A percentile compares a stretch with the other conserved stretches of the same genome.
Conservation (phyloP, 64 coral and sea anemone genomes). For the Montipora sp. region DNA sequence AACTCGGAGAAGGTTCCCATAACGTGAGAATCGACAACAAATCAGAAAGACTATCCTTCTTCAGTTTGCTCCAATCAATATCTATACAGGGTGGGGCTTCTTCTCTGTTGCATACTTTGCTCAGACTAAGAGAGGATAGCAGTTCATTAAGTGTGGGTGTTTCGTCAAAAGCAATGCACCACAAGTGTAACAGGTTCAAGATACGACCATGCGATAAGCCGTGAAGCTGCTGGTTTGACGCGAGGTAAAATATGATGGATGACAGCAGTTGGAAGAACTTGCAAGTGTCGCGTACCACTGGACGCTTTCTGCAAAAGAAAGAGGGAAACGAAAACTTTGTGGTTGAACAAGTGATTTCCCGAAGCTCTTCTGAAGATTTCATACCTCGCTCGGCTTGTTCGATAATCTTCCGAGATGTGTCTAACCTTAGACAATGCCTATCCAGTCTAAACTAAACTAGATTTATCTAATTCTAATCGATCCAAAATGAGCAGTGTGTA, state of each 20-base stretch:
- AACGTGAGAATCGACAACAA: neutral
- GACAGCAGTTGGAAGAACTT: slow-evolving; percentile 12
- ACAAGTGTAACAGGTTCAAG: slow-evolving; percentile 10
- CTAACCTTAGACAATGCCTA: no score
- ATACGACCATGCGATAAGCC: slow-evolving; percentile 16
- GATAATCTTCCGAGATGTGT: no score
- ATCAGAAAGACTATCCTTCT: slow-evolving; percentile 10
- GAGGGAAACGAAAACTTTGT: neutral
- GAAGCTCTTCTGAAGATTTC: no score
- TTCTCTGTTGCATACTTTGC: neutral
- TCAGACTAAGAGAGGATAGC: neutral
- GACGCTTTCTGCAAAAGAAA: neutral
- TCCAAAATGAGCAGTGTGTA: no score
- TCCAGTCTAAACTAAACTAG: no score
- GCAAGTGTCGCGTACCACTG: neutral
- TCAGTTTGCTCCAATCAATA: neutral
- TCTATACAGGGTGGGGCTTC: neutral
- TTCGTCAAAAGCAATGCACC: slow-evolving; percentile 30
- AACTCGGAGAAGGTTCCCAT: slow-evolving; percentile 10
- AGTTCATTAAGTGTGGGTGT: neutral
- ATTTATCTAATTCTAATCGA: no score
- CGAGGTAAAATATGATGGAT: neutral
- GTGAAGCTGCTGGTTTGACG: neutral
- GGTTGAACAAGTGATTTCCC: no score
- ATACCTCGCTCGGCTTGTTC: no score